Percentiles rank a stretch among this genome's conserved stretches.
phyloP scores from a whole-genome alignment of 1,140 invertebrate genomes.

The Drosophila melanica region DNA sequence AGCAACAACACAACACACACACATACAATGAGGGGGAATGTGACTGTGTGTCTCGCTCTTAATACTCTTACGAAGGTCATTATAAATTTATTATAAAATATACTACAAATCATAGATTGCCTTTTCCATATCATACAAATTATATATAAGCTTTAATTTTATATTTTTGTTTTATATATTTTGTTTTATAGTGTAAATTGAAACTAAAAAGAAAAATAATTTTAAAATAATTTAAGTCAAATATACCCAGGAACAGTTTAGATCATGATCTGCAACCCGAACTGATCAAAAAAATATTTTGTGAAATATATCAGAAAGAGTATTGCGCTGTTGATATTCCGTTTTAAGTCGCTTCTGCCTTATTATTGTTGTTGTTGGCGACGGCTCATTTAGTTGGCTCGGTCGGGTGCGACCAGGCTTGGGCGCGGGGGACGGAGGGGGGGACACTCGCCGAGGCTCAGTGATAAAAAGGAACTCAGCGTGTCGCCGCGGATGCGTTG shows the following conservation, averaged over 20 bases:
- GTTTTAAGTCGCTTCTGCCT: not conserved
- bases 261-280: not conserved
- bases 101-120: not conserved
- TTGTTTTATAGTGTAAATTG: no score
- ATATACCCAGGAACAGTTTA: not conserved
- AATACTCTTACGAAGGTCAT: not conserved
- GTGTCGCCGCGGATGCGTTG: conserved; percentile 83
- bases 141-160: no score
- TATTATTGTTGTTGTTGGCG: conserved; percentile 25
- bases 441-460: conserved; percentile 38
- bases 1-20: conserved; percentile 28
- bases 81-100: not conserved
- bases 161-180: no score
- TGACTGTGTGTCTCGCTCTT: not conserved
- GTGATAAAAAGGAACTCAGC: conserved; percentile 84
- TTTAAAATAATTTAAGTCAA: no score
- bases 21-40: conserved; percentile 6
- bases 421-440: not conserved
- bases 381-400: conserved; percentile 8
- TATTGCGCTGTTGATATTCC: not conserved
- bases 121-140: no score
- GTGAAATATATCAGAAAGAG: not conserved
- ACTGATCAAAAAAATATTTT: not conserved
- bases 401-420: not conserved
- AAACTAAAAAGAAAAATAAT: no score